phyloP scores from a whole-genome alignment of 2,113 vertebrate genomes.

The Semnornis frantzii region DNA sequence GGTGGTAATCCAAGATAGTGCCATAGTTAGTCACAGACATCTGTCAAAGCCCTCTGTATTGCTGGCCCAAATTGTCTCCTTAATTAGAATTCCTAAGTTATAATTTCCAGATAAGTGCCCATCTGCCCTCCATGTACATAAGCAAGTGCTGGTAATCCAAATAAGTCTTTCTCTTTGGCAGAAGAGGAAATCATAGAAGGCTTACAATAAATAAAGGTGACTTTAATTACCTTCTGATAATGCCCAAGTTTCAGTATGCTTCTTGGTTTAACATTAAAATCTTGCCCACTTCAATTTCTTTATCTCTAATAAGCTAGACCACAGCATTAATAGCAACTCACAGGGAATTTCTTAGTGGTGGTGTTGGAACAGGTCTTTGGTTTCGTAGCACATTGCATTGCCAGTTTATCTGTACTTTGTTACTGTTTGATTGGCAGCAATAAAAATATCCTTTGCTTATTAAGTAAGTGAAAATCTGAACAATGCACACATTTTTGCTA shows the following conservation, averaged over 20 bases:
- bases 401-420: not conserved
- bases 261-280: conserved; percentile 21
- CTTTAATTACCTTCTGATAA: conserved; percentile 12
- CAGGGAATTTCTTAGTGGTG: not conserved
- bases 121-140: not conserved
- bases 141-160: not conserved
- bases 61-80: not conserved
- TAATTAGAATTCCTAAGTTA: not conserved
- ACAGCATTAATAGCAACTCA: not conserved
- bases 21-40: not conserved
- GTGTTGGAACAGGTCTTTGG: not conserved
- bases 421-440: conserved; percentile 7
- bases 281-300: not conserved
- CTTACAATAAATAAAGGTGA: conserved; percentile 44
- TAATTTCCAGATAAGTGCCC: conserved; percentile 5
- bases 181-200: not conserved
- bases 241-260: not conserved
- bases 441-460: not conserved
- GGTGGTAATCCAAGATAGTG: not conserved
- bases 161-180: not conserved
- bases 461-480: not conserved
- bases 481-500: not conserved
- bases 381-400: not conserved
- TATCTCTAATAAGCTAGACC: not conserved
- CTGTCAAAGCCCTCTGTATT: not conserved